Conservation (phyloP, 2,797 vertebrate genomes). For the Lagodon rhomboides region DNA sequence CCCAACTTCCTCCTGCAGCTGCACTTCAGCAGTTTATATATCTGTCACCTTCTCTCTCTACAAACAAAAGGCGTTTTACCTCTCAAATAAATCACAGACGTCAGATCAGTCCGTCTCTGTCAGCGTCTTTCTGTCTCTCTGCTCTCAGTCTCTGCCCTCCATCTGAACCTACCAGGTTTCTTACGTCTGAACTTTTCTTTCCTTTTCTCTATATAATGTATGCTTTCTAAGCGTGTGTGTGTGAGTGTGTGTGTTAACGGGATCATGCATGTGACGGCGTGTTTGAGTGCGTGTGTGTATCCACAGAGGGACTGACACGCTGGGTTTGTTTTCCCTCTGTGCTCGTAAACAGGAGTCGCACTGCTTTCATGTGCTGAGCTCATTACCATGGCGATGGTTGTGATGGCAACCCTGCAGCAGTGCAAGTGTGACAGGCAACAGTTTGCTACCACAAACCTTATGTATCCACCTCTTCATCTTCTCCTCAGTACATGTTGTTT, state of each 20-base stretch:
- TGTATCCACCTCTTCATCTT: constrained; percentile 26
- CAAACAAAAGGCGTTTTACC: constrained; percentile 25
- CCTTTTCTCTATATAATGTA: neutral
- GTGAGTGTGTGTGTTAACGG: constrained; percentile 24
- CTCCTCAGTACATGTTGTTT: constrained; percentile 6
- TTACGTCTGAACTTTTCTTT: constrained; percentile 18
- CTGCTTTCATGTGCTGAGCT: constrained; percentile 73
- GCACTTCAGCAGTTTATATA: constrained; percentile 9
- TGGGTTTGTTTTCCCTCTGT: constrained; percentile 63
- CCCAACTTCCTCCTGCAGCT: constrained; percentile 23
- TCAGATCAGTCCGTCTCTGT: constrained; percentile 56
- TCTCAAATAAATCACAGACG: constrained; percentile 42
- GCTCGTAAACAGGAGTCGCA: constrained; percentile 65
- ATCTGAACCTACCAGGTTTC: constrained; percentile 56
- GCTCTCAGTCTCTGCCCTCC: constrained; percentile 40
- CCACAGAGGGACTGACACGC: constrained; percentile 59
- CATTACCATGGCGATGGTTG: constrained; percentile 78
- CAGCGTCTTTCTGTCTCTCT: constrained; percentile 38
- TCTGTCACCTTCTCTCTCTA: neutral
- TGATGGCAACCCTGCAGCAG: constrained; percentile 68
- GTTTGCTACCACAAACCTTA: constrained; percentile 50
- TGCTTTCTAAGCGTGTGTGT: constrained; percentile 15
- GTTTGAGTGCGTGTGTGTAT: constrained; percentile 27
- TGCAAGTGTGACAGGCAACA: constrained; percentile 48
- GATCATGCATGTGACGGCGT: constrained; percentile 23